Evolutionary conservation across 2,888 invertebrate species (phyloP).

Genomic region (Nemapogon koenigi): DNA sequence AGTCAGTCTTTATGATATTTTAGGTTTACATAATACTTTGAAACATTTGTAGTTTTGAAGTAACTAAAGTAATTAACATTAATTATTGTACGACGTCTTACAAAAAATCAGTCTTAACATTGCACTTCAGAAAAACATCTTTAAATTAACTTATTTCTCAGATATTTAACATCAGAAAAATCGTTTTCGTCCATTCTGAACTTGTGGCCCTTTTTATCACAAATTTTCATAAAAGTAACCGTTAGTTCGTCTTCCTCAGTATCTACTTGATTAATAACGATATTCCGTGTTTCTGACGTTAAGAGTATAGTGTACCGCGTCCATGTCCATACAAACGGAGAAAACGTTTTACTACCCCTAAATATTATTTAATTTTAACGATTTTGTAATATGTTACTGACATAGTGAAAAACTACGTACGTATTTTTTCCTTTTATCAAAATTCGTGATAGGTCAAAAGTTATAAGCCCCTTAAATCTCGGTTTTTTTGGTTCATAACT

Average conservation of each 20-base stretch:
- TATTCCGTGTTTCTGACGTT: conserved; percentile 16
- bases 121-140: neutral
- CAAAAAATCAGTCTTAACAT: neutral
- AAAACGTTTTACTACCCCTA: too few relatives aligned
- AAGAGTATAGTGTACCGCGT: too few relatives aligned
- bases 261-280: conserved; percentile 15
- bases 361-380: too few relatives aligned
- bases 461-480: too few relatives aligned
- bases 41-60: too few relatives aligned
- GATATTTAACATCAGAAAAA: conserved; percentile 14
- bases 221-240: conserved; percentile 17
- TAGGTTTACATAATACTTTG: neutral
- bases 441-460: too few relatives aligned
- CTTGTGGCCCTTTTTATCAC: conserved; percentile 16
- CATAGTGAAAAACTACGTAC: too few relatives aligned
- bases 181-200: conserved; percentile 18
- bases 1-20: neutral
- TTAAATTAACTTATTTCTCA: neutral
- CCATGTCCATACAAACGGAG: too few relatives aligned
- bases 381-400: too few relatives aligned
- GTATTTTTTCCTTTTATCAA: too few relatives aligned
- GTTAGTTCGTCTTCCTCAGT: conserved; percentile 11
- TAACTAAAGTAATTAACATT: neutral
- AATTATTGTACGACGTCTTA: neutral
- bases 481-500: too few relatives aligned